Conservation (phyloP, 2,797 vertebrate species). For the Anguilla marmorata region DNA sequence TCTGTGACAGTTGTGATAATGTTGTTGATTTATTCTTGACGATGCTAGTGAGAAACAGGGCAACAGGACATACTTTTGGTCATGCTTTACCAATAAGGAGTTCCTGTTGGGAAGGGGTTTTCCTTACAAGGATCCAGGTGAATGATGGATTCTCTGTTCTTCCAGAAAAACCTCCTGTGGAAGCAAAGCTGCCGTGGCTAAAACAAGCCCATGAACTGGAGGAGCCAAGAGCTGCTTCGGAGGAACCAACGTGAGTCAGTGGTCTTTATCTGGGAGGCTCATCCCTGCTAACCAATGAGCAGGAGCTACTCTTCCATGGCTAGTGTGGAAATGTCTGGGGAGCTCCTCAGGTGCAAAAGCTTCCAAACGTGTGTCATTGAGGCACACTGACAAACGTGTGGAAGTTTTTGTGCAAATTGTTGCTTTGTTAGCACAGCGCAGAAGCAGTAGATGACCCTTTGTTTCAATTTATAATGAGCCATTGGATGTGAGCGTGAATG, state of each 20-base stretch:
- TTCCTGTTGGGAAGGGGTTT: neutral
- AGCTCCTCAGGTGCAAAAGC: neutral
- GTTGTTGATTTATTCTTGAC: neutral
- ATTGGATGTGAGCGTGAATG: neutral
- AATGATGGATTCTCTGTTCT: constrained; percentile 21
- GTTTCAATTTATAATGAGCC: neutral
- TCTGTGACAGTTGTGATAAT: neutral
- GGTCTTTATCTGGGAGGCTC: neutral
- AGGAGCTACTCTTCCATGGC: neutral
- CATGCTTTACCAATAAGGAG: neutral
- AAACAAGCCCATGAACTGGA: constrained; percentile 92
- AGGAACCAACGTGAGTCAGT: constrained; percentile 85
- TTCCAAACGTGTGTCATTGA: too few relatives aligned
- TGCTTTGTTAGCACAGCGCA: constrained; percentile 1
- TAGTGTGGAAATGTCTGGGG: neutral
- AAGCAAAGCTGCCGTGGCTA: constrained; percentile 86
- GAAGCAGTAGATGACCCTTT: neutral
- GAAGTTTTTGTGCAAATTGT: neutral
- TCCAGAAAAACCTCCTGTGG: constrained; percentile 83
- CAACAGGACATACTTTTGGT: neutral
- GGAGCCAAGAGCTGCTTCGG: constrained; percentile 75
- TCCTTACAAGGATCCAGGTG: too few relatives aligned
- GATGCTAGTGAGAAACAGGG: neutral
- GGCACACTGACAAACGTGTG: neutral
- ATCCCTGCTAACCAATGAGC: neutral